Evolutionary conservation across 64 coral and sea anemone genomes (phyloP).

Genomic region (Pachyseris speciosa): DNA sequence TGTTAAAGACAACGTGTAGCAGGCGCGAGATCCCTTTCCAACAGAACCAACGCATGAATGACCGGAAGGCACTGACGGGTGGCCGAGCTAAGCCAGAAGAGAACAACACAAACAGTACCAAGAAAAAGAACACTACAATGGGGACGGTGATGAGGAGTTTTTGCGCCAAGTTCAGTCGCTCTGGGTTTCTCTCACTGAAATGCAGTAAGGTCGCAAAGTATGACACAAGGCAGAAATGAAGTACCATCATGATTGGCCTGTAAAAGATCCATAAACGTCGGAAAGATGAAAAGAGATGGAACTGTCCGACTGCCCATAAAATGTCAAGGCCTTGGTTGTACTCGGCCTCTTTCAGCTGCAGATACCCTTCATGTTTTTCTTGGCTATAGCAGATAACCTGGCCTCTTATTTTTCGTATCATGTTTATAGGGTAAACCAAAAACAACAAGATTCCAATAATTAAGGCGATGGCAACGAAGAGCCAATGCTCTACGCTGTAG

Average conservation of each 20-base stretch:
- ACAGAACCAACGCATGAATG: constrained; percentile 72
- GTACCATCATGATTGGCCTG: constrained; percentile 82
- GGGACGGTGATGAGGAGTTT: constrained; percentile 66
- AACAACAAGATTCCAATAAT: constrained; percentile 75
- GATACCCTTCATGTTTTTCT: constrained; percentile 92
- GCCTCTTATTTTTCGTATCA: constrained; percentile 82
- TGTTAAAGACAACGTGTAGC: constrained; percentile 84
- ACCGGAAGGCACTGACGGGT: constrained; percentile 64
- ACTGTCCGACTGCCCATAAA: constrained; percentile 97
- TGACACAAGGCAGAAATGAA: constrained; percentile 80
- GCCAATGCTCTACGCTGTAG: constrained; percentile 74
- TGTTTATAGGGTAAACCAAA: constrained; percentile 86
- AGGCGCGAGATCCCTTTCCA: constrained; percentile 64
- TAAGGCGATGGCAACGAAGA: constrained; percentile 68
- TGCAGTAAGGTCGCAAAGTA: constrained; percentile 70
- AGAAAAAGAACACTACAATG: constrained; percentile 69
- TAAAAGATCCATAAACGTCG: constrained; percentile 93
- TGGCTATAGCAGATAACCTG: constrained; percentile 87
- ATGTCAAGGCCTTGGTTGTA: constrained; percentile 97
- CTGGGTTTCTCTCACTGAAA: constrained; percentile 4
- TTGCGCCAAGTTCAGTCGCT: not conserved
- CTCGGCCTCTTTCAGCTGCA: constrained; percentile 96
- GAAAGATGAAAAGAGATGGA: constrained; percentile 97
- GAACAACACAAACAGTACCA: constrained; percentile 74
- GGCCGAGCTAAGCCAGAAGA: constrained; percentile 79